phyloP scores from a whole-genome alignment of 2,888 invertebrate species.

The Ochropacha duplaris region DNA sequence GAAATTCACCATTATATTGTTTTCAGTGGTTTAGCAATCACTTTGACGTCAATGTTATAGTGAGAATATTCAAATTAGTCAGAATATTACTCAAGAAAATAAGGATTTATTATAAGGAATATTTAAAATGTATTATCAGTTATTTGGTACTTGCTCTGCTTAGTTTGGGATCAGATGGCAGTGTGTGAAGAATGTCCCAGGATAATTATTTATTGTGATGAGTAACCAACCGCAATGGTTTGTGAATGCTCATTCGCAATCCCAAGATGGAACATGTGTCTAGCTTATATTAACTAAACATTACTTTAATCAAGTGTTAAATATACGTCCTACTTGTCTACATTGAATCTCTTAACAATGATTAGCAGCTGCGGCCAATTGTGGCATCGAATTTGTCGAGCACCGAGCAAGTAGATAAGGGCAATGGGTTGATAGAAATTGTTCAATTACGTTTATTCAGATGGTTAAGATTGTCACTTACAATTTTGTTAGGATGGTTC shows the following conservation, averaged over 20 bases:
- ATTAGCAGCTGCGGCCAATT: conserved; percentile 64
- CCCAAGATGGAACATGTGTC: neutral
- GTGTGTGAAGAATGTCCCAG: no score
- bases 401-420: conserved; percentile 61
- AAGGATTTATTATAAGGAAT: no score
- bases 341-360: conserved; percentile 55
- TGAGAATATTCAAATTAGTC: conserved; percentile 22
- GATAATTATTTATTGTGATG: conserved; percentile 12
- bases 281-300: neutral
- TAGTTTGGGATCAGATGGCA: no score
- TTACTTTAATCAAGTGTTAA: neutral
- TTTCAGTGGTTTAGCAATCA: conserved; percentile 13
- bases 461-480: conserved; percentile 77
- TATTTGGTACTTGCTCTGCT: no score
- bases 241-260: neutral
- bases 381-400: conserved; percentile 45
- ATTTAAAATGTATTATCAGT: no score
- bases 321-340: conserved; percentile 35
- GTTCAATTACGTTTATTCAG: conserved; percentile 79
- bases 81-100: conserved; percentile 22
- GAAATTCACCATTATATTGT: conserved; percentile 26
- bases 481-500: conserved; percentile 61
- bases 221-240: neutral
- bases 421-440: conserved; percentile 77
- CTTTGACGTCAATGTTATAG: conserved; percentile 36